A percentile compares a stretch with the other conserved stretches of the same genome.
Evolutionary conservation across 2,797 vertebrate species (phyloP).

Genomic region (Salmo trutta): DNA sequence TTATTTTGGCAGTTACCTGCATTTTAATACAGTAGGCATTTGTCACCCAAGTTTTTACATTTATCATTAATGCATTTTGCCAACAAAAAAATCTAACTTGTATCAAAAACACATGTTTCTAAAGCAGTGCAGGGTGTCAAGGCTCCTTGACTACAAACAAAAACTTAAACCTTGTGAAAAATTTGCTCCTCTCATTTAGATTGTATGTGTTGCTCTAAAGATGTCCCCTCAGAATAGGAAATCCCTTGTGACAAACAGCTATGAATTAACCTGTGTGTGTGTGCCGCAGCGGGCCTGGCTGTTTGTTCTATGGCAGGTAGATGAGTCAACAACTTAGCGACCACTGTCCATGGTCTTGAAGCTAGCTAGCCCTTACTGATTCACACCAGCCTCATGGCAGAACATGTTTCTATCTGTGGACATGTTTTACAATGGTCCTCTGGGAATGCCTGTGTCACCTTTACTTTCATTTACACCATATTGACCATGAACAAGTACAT

Average conservation of each 20-base stretch:
- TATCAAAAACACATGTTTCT: not conserved
- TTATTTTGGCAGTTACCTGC: too few species aligned
- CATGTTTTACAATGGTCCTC: not conserved
- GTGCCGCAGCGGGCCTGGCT: not conserved
- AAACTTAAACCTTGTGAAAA: not conserved
- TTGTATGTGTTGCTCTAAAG: not conserved
- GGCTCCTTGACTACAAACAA: not conserved
- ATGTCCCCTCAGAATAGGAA: constrained; percentile 3
- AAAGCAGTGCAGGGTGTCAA: not conserved
- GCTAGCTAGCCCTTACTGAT: not conserved
- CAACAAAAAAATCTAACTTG: not conserved
- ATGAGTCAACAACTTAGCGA: not conserved
- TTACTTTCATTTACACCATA: too few species aligned
- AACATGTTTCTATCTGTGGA: not conserved
- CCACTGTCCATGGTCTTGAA: constrained; percentile 4
- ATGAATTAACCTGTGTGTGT: not conserved
- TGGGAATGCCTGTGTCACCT: not conserved
- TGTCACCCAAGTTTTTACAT: not conserved
- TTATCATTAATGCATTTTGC: not conserved
- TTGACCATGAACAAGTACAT: too few species aligned
- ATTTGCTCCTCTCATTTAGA: not conserved
- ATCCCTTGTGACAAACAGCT: constrained; percentile 2
- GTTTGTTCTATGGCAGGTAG: not conserved
- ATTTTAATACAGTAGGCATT: not conserved
- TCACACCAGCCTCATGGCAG: not conserved